Percentiles rank a stretch among this genome's conserved stretches.
These are phyloP conservation scores for Microcaecilia unicolor DNA, from an alignment of 2,797 vertebrate species.

Conservation along the genomic window DNA sequence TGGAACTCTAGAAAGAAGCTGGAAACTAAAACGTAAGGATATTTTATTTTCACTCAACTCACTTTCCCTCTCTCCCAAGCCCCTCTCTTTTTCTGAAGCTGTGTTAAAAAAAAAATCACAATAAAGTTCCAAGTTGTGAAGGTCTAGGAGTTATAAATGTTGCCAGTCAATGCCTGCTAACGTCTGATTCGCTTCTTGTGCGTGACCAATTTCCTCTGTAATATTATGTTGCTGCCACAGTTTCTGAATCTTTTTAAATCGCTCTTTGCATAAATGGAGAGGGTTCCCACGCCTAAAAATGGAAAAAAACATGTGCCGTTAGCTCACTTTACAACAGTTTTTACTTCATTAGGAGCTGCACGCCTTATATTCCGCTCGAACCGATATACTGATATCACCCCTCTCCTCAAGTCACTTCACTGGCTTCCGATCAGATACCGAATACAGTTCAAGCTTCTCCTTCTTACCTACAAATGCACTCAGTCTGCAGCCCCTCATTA, in stretches of 20 bases:
- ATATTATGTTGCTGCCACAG: slow-evolving; percentile 92
- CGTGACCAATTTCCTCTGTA: slow-evolving; percentile 91
- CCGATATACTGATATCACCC: too few relatives aligned
- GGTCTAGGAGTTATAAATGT: slow-evolving; percentile 70
- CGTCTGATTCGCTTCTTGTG: slow-evolving; percentile 94
- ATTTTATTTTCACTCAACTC: slow-evolving; percentile 24
- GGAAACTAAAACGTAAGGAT: slow-evolving; percentile 48
- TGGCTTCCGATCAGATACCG: too few relatives aligned
- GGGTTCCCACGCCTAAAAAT: slow-evolving; percentile 88
- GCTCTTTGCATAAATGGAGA: slow-evolving; percentile 79
- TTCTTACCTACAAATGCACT: too few relatives aligned
- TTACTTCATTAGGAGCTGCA: too few relatives aligned
- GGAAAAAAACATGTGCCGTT: too few relatives aligned
- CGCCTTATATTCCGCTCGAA: too few relatives aligned
- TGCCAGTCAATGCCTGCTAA: slow-evolving; percentile 96
- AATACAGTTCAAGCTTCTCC: too few relatives aligned
- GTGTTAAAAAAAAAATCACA: slow-evolving; percentile 41
- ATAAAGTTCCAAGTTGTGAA: slow-evolving; percentile 31
- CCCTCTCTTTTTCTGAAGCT: slow-evolving; percentile 32
- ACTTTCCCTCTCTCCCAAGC: slow-evolving; percentile 17
- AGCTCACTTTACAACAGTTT: too few relatives aligned
- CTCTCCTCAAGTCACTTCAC: too few relatives aligned
- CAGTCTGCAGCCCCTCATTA: too few relatives aligned
- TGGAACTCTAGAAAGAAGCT: slow-evolving; percentile 48
- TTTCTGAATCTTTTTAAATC: slow-evolving; percentile 89